These are phyloP conservation scores for Rhabdomys dilectus DNA, from an alignment of 2,113 vertebrate genomes.

Conservation along the genomic window DNA sequence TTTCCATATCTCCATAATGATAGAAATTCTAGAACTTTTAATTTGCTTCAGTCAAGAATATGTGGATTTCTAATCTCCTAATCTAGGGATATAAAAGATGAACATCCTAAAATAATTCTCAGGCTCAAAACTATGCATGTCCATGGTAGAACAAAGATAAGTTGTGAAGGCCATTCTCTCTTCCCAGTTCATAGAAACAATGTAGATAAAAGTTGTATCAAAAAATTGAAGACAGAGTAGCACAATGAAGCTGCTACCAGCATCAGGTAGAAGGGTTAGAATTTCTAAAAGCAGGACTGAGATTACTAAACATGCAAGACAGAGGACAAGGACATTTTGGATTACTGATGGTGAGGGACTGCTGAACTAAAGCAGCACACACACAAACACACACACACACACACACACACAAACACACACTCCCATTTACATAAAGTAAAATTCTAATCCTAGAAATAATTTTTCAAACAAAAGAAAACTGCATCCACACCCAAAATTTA, in stretches of 20 bases:
- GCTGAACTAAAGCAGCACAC: neutral
- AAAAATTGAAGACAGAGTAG: neutral
- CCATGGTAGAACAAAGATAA: fast-evolving
- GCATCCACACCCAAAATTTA: neutral
- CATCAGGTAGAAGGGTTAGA: neutral
- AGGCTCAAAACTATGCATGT: neutral
- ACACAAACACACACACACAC: neutral
- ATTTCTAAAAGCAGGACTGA: neutral
- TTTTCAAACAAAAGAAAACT: neutral
- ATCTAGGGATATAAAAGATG: too few species aligned
- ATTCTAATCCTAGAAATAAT: neutral
- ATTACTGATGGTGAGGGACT: neutral
- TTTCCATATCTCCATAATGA: neutral
- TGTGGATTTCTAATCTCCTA: too few species aligned
- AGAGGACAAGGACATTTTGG: neutral
- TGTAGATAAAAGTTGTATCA: neutral
- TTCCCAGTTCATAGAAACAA: neutral
- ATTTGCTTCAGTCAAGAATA: neutral
- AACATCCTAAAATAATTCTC: neutral
- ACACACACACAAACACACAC: neutral
- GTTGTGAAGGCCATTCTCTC: neutral
- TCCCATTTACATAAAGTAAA: too few species aligned
- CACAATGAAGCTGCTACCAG: neutral
- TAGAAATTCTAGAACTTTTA: neutral
- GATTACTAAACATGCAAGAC: neutral